phyloP scores from a whole-genome alignment of 2,797 vertebrate genomes.

The Paratrypauchen microcephalus region DNA sequence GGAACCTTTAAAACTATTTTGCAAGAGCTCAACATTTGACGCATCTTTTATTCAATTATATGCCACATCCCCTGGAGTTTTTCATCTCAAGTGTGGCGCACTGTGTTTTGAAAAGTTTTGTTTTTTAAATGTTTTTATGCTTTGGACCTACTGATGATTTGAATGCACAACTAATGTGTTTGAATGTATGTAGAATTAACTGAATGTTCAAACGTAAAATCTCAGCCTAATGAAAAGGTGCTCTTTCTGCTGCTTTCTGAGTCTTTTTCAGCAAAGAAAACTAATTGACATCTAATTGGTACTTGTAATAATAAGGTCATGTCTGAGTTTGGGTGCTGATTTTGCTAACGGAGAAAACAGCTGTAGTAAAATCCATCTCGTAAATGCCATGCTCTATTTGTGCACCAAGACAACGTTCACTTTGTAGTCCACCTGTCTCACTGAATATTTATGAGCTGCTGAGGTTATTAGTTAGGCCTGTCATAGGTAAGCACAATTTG shows the following conservation, averaged over 20 bases:
- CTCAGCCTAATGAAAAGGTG: slow-evolving; percentile 24
- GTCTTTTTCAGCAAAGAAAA: slow-evolving; percentile 24
- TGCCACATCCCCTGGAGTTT: slow-evolving; percentile 8
- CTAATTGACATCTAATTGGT: slow-evolving; percentile 48
- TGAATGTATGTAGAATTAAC: not conserved
- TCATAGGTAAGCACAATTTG: slow-evolving; percentile 14
- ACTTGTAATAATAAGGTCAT: slow-evolving; percentile 31
- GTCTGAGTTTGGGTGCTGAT: slow-evolving; percentile 36
- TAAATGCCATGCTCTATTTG: slow-evolving; percentile 36
- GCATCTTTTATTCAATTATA: slow-evolving; percentile 3
- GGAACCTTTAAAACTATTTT: not conserved
- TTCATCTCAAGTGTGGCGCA: not conserved
- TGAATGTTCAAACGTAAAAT: not conserved
- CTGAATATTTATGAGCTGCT: slow-evolving; percentile 26
- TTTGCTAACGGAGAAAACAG: slow-evolving; percentile 20
- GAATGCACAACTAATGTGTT: not conserved
- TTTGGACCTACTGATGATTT: not conserved
- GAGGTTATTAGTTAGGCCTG: slow-evolving; percentile 23
- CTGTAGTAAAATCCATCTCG: slow-evolving; percentile 33
- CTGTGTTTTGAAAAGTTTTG: not conserved
- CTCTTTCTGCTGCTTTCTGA: slow-evolving; percentile 25
- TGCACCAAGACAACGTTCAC: slow-evolving; percentile 33
- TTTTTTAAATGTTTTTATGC: not conserved
- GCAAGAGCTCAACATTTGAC: not conserved
- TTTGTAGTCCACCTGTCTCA: slow-evolving; percentile 22